These are phyloP conservation scores for Willowsia nigromaculata DNA, from an alignment of 2,888 invertebrate species.

Conservation along the genomic window DNA sequence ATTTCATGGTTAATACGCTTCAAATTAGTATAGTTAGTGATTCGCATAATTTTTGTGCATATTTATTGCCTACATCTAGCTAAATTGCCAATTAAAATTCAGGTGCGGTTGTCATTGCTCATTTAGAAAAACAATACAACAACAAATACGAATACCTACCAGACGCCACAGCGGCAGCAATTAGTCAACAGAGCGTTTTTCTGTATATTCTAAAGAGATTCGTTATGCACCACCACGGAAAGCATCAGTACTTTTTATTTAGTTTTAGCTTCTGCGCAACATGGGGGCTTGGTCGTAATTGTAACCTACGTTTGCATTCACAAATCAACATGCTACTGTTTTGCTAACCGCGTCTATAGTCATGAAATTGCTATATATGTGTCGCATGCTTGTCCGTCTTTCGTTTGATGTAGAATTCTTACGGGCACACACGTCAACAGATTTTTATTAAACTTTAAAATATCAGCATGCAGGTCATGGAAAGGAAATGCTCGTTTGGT, in stretches of 20 bases:
- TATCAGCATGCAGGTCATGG: too few species aligned
- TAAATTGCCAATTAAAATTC: slow-evolving; percentile 65
- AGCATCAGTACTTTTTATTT: neutral
- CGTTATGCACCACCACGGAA: neutral
- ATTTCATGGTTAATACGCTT: neutral
- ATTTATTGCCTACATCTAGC: neutral
- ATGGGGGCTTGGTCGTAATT: too few species aligned
- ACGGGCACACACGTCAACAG: too few species aligned
- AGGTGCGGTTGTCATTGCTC: slow-evolving; percentile 54
- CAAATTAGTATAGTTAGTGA: neutral
- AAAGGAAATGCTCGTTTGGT: too few species aligned
- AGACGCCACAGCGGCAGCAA: slow-evolving; percentile 29
- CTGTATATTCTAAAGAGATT: neutral
- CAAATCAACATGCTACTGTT: too few species aligned
- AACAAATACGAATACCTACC: slow-evolving; percentile 38
- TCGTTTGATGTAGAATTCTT: too few species aligned
- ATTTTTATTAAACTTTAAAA: too few species aligned
- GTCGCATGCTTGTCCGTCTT: too few species aligned
- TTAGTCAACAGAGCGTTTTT: slow-evolving; percentile 21
- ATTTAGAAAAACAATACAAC: slow-evolving; percentile 57
- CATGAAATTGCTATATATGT: too few species aligned
- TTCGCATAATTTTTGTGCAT: neutral
- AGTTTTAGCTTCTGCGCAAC: too few species aligned
- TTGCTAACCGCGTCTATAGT: too few species aligned
- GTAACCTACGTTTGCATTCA: too few species aligned